Percentiles rank a stretch among this genome's conserved stretches.
Evolutionary conservation across 1,140 invertebrate species (phyloP).

Genomic region (Ceratina calcarata): DNA sequence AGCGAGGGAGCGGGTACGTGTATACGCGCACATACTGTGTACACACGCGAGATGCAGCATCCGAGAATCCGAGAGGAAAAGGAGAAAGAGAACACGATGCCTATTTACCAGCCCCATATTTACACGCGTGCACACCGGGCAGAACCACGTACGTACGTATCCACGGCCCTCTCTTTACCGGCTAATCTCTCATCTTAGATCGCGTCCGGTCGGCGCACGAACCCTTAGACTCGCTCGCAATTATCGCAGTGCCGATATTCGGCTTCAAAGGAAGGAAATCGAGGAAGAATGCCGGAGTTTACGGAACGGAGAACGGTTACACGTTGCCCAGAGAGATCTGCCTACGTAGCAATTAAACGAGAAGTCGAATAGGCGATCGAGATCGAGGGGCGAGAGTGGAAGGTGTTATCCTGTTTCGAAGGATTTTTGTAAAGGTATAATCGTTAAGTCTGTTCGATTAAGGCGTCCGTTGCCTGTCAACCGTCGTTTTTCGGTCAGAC

Average conservation of each 20-base stretch:
- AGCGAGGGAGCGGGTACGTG: background rate
- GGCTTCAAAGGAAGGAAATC: constrained; percentile 43
- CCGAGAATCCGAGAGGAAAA: background rate
- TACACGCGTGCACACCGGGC: constrained; percentile 50
- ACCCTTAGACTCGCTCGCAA: constrained; percentile 40
- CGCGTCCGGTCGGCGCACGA: constrained; percentile 51
- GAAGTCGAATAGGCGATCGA: background rate
- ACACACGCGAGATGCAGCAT: constrained; percentile 33
- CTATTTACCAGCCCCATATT: constrained; percentile 67
- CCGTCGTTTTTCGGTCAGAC: constrained; percentile 6
- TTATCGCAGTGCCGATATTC: constrained; percentile 48
- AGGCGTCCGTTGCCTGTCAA: constrained; percentile 8
- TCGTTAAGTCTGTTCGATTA: constrained; percentile 14
- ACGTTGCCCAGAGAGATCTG: background rate
- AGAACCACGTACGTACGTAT: constrained; percentile 30
- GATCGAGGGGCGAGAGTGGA: background rate
- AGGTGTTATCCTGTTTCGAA: background rate
- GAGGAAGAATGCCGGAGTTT: background rate
- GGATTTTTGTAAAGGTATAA: background rate
- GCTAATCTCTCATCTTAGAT: constrained; percentile 73
- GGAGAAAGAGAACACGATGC: constrained; percentile 28
- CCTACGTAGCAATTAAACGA: constrained; percentile 5
- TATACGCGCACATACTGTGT: constrained; percentile 31
- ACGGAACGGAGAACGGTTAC: constrained; percentile 17
- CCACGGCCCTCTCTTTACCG: constrained; percentile 62